Evolutionary conservation across 2,888 invertebrate species (phyloP), one percentile per base, ranked within the genome.

Genomic region (Cetonia aurata): DNA sequence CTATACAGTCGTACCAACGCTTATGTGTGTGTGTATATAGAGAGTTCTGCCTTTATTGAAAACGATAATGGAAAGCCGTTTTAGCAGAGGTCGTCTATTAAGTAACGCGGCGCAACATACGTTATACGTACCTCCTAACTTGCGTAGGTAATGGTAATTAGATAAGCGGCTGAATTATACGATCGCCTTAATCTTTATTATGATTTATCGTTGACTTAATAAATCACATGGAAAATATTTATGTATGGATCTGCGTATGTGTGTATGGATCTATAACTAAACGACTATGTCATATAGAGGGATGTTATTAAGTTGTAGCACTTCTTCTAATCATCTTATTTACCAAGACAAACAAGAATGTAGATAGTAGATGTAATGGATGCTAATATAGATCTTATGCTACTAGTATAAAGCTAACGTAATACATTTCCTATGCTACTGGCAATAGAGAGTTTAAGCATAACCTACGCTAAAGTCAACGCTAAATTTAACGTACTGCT

Each of bases 81-180:
- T 65, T 65, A 65, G 25, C 48, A 48, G 15, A 13, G 50, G 13
- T 33, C 50, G 62, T 37, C 62, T 50, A 50, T 65, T 65, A 50
- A 50, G 62, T 65, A 65, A 50, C 48, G 37, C 62, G 6, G 15
- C 33, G 8, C 6, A 15, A n/a, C n/a, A 42, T 37, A 57, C 42
- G 15, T 10, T 41, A 57, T 57, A 62, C 37, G n/a, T 50, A 65
- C 62, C 48, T 65, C 50, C 62, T 65, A 37, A 50, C 62, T 46
- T 65, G 62, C 62, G 62, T 65, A 50, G 62, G 62, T 65, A 65
- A 52, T 65, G 50, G 62, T 62, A 62, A 65, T 65, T 65, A 65
- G 62, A 65, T 65, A 65, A 65, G 62, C 15, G 62, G 41, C 10
- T 50, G 17, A 65, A 50, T 65, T 65, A 65, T 65, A 50, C 50